Evolutionary conservation across 2,888 invertebrate species (phyloP).

Genomic region (Nomada hirtipes): DNA sequence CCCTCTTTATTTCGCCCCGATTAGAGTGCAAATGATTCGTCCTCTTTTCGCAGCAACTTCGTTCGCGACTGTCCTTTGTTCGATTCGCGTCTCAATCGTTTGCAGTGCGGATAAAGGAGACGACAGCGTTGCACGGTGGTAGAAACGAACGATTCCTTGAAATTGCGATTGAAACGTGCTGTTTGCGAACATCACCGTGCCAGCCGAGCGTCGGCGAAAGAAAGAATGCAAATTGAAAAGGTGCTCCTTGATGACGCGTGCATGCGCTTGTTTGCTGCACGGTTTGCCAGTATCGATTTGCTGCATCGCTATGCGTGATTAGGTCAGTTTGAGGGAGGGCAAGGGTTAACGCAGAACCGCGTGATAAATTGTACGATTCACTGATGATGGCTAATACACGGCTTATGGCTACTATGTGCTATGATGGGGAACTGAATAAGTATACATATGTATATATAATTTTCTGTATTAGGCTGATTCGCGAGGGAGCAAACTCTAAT

Average conservation of each 20-base stretch:
- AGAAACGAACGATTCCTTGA: constrained; percentile 2
- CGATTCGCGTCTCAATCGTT: constrained; percentile 16
- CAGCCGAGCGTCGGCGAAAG: not conserved
- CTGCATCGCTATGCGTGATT: too few species aligned
- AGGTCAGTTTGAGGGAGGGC: too few species aligned
- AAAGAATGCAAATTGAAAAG: not conserved
- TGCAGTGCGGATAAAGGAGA: constrained; percentile 14
- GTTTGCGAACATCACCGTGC: not conserved
- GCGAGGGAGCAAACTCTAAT: not conserved
- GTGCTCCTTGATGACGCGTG: not conserved
- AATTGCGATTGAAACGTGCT: not conserved
- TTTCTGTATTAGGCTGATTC: not conserved
- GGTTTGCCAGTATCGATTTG: too few species aligned
- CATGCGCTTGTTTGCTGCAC: too few species aligned
- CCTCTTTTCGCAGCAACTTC: constrained; percentile 21
- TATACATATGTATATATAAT: too few species aligned
- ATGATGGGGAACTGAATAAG: too few species aligned
- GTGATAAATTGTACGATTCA: too few species aligned
- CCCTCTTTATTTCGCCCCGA: constrained; percentile 32
- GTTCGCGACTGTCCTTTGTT: constrained; percentile 25
- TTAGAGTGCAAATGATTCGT: constrained; percentile 33
- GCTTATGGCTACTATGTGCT: too few species aligned
- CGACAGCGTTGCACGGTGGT: not conserved
- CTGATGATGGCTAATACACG: too few species aligned
- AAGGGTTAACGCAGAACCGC: too few species aligned